These are phyloP conservation scores for Pseudorhombus dupliciocellatus DNA, from an alignment of 2,113 vertebrate genomes.

Conservation along the genomic window DNA sequence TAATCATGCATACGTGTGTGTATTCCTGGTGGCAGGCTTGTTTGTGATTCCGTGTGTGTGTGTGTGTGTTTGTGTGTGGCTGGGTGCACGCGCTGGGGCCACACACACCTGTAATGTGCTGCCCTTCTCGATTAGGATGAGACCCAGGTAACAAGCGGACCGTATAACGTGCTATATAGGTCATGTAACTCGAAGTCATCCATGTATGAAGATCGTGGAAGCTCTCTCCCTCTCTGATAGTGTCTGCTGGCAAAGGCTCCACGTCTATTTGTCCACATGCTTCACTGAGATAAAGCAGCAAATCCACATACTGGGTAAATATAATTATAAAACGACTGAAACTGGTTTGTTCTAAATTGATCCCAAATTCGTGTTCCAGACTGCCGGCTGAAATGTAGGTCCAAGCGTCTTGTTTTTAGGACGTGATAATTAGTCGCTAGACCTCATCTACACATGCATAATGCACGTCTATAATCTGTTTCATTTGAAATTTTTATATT, in stretches of 20 bases:
- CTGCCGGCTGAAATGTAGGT: neutral
- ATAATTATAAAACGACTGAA: neutral
- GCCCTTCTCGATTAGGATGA: constrained; percentile 74
- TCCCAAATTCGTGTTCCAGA: neutral
- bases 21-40: constrained; percentile 54
- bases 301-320: neutral
- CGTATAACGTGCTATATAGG: constrained; percentile 83
- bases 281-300: neutral
- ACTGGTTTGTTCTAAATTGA: neutral
- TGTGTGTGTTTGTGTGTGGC: constrained; percentile 33
- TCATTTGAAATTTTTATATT: neutral
- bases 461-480: neutral
- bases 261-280: constrained; percentile 23
- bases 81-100: constrained; percentile 11
- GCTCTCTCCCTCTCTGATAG: constrained; percentile 56
- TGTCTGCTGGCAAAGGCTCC: constrained; percentile 49
- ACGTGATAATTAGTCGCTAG: constrained; percentile 3
- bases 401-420: neutral
- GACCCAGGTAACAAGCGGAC: constrained; percentile 74
- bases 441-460: neutral
- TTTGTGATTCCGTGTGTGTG: constrained; percentile 37
- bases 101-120: constrained; percentile 71
- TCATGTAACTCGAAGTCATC: constrained; percentile 82
- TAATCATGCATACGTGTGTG: constrained; percentile 51
- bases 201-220: constrained; percentile 82